A percentile compares a stretch with the other conserved stretches of the same genome.
These are phyloP conservation scores for Climacteris rufus DNA, from an alignment of 2,113 vertebrate species.

Conservation along the genomic window DNA sequence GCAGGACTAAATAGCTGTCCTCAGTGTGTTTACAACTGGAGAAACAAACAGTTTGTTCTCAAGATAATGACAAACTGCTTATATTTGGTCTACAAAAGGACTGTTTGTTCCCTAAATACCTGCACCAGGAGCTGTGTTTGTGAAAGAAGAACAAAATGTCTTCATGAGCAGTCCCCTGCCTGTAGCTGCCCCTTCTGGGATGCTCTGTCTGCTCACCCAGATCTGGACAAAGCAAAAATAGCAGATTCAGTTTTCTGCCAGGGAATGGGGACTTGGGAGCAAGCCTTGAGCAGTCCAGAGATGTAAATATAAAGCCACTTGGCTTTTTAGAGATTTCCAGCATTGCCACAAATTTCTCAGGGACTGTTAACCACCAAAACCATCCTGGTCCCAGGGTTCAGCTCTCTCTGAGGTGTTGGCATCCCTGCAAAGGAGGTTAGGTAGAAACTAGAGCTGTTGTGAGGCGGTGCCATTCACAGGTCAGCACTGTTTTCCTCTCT, in stretches of 20 bases:
- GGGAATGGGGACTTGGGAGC: neutral
- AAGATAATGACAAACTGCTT: constrained; percentile 52
- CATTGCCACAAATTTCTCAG: neutral
- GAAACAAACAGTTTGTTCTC: constrained; percentile 62
- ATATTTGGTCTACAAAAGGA: constrained; percentile 61
- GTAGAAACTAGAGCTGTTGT: neutral
- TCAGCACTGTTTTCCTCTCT: neutral
- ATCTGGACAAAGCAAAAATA: neutral
- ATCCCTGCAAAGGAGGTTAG: neutral
- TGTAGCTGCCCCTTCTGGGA: neutral
- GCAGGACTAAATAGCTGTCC: constrained; percentile 2
- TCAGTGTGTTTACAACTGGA: constrained; percentile 44
- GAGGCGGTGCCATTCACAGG: neutral
- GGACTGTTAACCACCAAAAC: neutral
- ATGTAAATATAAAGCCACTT: neutral
- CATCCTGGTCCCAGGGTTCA: neutral
- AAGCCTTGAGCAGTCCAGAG: neutral
- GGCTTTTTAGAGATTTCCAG: neutral
- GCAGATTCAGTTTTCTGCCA: neutral
- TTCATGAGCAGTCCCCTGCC: neutral
- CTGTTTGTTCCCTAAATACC: constrained; percentile 60
- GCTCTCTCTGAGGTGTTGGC: neutral
- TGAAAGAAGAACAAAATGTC: constrained; percentile 3
- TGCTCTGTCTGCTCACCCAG: neutral
- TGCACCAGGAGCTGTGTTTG: neutral